These are phyloP conservation scores for Bettongia penicillata DNA, from an alignment of 2,113 vertebrate genomes.

Conservation along the genomic window DNA sequence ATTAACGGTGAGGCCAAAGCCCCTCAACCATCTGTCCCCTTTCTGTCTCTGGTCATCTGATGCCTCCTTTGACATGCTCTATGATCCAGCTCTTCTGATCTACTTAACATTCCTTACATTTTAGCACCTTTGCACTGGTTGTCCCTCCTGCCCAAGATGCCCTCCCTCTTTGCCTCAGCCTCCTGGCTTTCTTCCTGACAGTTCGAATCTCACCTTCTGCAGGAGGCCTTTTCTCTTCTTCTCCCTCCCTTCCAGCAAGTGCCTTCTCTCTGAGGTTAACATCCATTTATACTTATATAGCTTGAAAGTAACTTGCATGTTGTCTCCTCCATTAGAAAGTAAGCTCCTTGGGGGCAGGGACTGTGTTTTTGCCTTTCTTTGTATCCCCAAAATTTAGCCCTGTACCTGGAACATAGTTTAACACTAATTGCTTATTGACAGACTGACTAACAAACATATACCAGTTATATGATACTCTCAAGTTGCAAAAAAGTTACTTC, in stretches of 20 bases:
- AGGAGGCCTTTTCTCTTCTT: conserved; percentile 2
- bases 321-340: neutral
- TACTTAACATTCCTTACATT: neutral
- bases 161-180: neutral
- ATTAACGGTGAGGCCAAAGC: neutral
- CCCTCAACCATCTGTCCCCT: neutral
- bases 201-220: conserved; percentile 36
- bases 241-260: neutral
- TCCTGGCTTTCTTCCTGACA: conserved; percentile 36
- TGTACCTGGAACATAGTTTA: neutral
- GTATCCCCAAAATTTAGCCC: too few relatives aligned
- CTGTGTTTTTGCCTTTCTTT: neutral
- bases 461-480: neutral
- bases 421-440: neutral
- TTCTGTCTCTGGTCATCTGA: neutral
- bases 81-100: neutral
- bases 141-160: conserved; percentile 29
- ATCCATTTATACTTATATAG: neutral
- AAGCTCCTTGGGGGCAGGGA: neutral
- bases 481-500: neutral
- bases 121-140: neutral
- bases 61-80: neutral
- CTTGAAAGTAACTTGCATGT: neutral
- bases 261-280: neutral
- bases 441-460: neutral